Conservation (phyloP, 2,797 vertebrate species). For the Enteromius treurensis region DNA sequence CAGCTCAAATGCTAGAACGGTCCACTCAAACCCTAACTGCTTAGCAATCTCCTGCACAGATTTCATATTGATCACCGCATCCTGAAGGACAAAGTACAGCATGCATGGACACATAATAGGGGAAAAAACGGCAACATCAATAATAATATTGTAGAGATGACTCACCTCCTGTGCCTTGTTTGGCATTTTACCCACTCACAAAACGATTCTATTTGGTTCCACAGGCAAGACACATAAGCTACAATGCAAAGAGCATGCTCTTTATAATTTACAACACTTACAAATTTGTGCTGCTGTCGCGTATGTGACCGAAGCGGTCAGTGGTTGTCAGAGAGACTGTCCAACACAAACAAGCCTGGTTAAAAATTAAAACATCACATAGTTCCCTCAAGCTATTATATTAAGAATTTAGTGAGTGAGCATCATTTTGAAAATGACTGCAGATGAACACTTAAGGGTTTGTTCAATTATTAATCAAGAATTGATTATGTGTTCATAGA, state of each 20-base stretch:
- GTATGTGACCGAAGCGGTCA: constrained; percentile 31
- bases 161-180: constrained; percentile 83
- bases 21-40: constrained; percentile 83
- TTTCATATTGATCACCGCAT: constrained; percentile 84
- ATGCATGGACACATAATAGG: neutral
- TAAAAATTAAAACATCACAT: constrained; percentile 73
- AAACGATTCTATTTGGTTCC: neutral
- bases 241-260: neutral
- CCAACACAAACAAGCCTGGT: constrained; percentile 72
- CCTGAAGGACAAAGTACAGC: constrained; percentile 65
- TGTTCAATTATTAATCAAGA: neutral
- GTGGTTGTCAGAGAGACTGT: constrained; percentile 74
- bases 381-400: constrained; percentile 19
- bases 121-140: no score
- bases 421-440: neutral
- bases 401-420: constrained; percentile 11
- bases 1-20: constrained; percentile 77
- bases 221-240: constrained; percentile 16
- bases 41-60: constrained; percentile 78
- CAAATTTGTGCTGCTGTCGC: constrained; percentile 18
- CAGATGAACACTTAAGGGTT: neutral
- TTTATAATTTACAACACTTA: neutral
- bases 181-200: constrained; percentile 73
- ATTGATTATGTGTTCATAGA: neutral
- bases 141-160: constrained; percentile 16